Evolutionary conservation across 1,140 invertebrate genomes (phyloP).

Genomic region (Leptinotarsa undecemlineata): DNA sequence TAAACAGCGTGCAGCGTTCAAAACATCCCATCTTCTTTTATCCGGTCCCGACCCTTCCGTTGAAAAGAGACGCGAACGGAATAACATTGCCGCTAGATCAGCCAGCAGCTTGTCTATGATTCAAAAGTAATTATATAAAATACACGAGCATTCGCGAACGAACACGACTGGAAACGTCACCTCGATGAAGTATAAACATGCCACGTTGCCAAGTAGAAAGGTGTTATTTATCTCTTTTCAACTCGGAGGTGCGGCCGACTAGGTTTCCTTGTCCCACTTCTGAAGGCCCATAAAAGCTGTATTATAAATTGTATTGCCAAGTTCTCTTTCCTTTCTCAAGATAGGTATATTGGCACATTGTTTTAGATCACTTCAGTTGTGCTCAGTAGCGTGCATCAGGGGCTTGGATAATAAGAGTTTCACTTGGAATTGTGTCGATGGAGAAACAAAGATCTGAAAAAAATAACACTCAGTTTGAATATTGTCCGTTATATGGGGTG

Average conservation of each 20-base stretch:
- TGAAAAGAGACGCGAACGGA: background rate
- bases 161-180: slow-evolving; percentile 17
- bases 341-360: slow-evolving; percentile 2
- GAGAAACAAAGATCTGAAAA: too few species aligned
- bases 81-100: background rate
- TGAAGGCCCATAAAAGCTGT: slow-evolving; percentile 10
- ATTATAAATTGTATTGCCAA: slow-evolving; percentile 17
- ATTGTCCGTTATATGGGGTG: too few species aligned
- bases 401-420: too few species aligned
- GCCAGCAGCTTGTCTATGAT: slow-evolving; percentile 34
- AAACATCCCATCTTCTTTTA: background rate
- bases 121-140: slow-evolving; percentile 42
- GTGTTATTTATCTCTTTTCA: slow-evolving; percentile 10
- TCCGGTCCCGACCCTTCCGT: background rate
- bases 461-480: too few species aligned
- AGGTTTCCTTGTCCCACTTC: slow-evolving; percentile 18
- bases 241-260: background rate
- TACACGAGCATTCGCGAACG: slow-evolving; percentile 23
- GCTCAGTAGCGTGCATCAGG: background rate
- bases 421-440: too few species aligned
- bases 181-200: slow-evolving; percentile 31
- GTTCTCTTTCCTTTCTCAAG: slow-evolving; percentile 4
- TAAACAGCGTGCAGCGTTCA: background rate
- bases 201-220: slow-evolving; percentile 31
- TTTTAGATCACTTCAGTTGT: background rate